Evolutionary conservation across 2,888 invertebrate species (phyloP), one percentile per base, ranked within the genome.

Genomic region (Trissolcus brochymenae): DNA sequence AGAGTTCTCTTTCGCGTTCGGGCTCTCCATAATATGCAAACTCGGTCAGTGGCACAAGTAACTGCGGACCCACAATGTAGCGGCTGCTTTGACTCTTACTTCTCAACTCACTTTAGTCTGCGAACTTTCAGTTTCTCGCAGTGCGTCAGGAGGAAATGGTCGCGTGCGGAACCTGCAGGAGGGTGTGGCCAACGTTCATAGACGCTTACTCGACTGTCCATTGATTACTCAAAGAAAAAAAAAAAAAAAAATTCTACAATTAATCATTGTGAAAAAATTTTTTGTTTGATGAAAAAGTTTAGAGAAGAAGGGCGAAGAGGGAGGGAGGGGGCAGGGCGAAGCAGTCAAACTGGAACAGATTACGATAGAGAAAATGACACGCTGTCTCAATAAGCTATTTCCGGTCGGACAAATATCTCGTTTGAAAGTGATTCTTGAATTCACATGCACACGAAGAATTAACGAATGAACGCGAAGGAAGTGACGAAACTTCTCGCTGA

Each of bases 401-500:
- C 77, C 77, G 77, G 73, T 73, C 53, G 65, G 59, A 64, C 67
- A 59, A 56, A 68, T 66, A 71, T 66, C 61, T 61, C 57, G 59
- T 61, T 74, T 59, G 77, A 77, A 77, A 77, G 76, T 59, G 62
- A 77, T 67, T 65, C 57, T 46, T 11, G 51, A 14, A 19, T 53
- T 53, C 35, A 7, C 65, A 54, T 35, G 49, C 21, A 46, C 4
- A 59, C 29, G 4, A 19, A 25, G 62, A 62, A 55, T 56, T 61
- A 65, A 51, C 53, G 74, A 43, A 21, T 41, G 68, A 9, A 56
- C 46, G 53, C 55, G 51, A 43, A 75, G 74, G 74, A 78, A 78
- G 74, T 74, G 74, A 62, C 54, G 78, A 74, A 78, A 78, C 60
- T 40, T 50, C 57, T 65, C 68, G 60, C 65, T 66, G 59, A 77